Evolutionary conservation across 2,797 vertebrate genomes (phyloP).

Genomic region (Spinibarbus caldwelli): DNA sequence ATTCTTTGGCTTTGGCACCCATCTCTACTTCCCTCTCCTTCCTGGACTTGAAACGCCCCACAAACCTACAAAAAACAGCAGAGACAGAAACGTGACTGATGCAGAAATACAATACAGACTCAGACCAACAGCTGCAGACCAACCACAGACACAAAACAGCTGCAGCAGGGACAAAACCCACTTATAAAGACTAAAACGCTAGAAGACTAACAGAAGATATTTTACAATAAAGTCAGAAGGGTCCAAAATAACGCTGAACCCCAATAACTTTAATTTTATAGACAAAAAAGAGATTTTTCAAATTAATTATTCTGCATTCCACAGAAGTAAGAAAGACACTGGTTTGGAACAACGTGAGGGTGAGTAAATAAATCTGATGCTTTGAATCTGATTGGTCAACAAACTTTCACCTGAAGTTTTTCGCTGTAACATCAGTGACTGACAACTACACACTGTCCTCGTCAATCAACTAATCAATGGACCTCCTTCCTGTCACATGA

Average conservation of each 20-base stretch:
- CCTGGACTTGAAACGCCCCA: slow-evolving; percentile 97
- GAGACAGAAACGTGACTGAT: slow-evolving; percentile 33
- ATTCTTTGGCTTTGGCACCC: slow-evolving; percentile 98
- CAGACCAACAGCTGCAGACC: slow-evolving; percentile 36
- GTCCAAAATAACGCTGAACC: neutral
- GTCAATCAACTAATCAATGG: slow-evolving; percentile 64
- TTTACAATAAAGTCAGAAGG: neutral
- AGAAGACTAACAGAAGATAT: neutral
- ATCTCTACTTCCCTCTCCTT: slow-evolving; percentile 97
- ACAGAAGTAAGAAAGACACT: neutral
- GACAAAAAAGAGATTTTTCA: neutral
- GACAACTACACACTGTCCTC: neutral
- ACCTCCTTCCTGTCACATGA: slow-evolving; percentile 68
- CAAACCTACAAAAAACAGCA: slow-evolving; percentile 82
- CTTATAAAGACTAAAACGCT: neutral
- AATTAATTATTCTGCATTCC: neutral
- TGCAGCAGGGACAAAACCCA: neutral
- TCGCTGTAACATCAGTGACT: neutral
- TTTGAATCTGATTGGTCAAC: neutral
- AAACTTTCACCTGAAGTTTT: neutral
- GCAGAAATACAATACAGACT: slow-evolving; percentile 31
- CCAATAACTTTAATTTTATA: neutral
- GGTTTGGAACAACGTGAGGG: neutral
- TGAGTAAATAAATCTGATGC: neutral
- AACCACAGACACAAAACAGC: slow-evolving; percentile 20